Conservation (phyloP, 2,113 vertebrate genomes). For the Spea multiplicata region DNA sequence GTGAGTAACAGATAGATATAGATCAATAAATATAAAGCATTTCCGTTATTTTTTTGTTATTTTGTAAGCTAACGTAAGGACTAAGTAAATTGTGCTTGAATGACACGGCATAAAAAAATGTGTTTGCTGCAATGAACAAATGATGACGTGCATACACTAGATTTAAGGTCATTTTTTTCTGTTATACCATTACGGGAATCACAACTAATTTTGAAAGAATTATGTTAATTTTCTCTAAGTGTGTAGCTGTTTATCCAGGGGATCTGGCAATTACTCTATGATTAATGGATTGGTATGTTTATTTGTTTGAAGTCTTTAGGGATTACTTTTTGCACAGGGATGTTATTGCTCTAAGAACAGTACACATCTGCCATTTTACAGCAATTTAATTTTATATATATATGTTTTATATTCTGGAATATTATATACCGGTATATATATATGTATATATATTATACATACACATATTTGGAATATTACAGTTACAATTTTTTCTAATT, state of each 20-base stretch:
- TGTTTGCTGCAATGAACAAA: background rate
- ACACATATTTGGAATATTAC: no score
- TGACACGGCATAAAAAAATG: background rate
- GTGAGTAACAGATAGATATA: no score
- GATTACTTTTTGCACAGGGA: background rate
- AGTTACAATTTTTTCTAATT: no score
- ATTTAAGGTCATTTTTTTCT: background rate
- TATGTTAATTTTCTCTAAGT: slow-evolving; percentile 13
- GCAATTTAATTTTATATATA: no score
- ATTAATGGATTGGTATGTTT: slow-evolving; percentile 11
- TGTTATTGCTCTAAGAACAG: background rate
- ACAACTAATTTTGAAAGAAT: slow-evolving; percentile 15
- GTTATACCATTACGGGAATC: slow-evolving; percentile 13
- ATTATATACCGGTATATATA: no score
- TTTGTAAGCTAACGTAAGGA: no score
- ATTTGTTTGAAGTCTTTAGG: background rate
- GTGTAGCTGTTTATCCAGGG: slow-evolving; percentile 21
- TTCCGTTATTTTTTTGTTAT: no score
- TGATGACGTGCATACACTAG: slow-evolving; percentile 5
- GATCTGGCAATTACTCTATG: slow-evolving; percentile 14
- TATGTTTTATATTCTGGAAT: no score
- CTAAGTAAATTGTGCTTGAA: no score
- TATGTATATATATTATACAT: no score
- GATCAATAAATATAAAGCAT: no score
- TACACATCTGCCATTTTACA: no score